Percentiles rank a stretch among this genome's conserved stretches.
Evolutionary conservation across 2,113 vertebrate genomes (phyloP).

Genomic region (Tenrec ecaudatus): DNA sequence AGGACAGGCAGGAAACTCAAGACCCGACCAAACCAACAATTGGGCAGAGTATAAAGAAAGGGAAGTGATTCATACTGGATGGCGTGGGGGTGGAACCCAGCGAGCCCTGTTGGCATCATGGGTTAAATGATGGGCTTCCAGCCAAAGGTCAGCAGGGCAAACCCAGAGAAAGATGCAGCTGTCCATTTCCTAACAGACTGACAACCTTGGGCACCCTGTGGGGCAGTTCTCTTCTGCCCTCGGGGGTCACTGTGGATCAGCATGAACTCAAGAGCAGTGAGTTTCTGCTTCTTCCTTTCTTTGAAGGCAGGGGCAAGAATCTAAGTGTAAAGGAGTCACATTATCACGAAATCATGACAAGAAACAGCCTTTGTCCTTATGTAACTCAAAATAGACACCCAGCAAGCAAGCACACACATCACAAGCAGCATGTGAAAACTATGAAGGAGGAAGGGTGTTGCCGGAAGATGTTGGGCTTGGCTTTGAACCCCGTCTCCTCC

Average conservation of each 20-base stretch:
- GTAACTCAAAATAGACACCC: not conserved
- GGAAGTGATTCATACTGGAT: not conserved
- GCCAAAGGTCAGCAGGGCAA: too few species aligned
- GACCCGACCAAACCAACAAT: not conserved
- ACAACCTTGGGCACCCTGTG: too few species aligned
- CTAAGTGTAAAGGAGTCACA: not conserved
- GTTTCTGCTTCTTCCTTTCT: too few species aligned
- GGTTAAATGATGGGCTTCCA: too few species aligned
- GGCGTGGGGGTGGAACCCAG: not conserved
- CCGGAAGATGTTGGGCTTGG: not conserved
- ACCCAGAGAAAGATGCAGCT: too few species aligned
- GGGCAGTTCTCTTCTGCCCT: too few species aligned
- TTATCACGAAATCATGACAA: not conserved
- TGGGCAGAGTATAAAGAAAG: not conserved
- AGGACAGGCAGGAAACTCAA: not conserved
- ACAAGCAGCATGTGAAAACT: accelerated
- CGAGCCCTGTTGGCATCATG: too few species aligned
- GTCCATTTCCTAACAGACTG: too few species aligned
- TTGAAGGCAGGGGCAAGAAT: not conserved
- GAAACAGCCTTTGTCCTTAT: not conserved
- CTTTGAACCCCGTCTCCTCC: not conserved
- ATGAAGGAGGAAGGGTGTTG: not conserved
- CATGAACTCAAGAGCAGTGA: too few species aligned
- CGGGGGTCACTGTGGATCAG: too few species aligned
- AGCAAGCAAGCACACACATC: not conserved